Evolutionary conservation across 2,797 vertebrate species (phyloP).

Genomic region (Spinus pinus): DNA sequence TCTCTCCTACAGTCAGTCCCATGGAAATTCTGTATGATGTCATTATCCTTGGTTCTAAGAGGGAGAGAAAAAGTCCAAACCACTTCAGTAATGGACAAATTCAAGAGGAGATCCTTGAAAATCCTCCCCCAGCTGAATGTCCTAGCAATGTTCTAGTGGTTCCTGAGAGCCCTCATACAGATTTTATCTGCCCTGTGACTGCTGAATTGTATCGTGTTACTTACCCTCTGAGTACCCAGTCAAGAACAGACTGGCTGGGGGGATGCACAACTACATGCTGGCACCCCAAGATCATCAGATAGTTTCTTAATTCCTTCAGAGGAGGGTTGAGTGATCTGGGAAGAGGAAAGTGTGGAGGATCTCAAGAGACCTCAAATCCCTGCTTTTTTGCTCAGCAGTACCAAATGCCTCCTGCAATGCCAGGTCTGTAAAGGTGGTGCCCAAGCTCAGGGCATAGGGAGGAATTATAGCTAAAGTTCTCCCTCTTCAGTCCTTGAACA

Average conservation of each 20-base stretch:
- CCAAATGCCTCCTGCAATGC: not conserved
- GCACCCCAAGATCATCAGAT: not conserved
- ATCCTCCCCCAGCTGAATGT: not conserved
- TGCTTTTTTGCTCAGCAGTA: not conserved
- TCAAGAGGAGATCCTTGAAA: not conserved
- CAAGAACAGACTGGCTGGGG: not conserved
- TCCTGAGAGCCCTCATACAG: not conserved
- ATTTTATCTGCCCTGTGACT: not conserved
- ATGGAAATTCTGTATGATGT: not conserved
- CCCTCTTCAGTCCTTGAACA: constrained; percentile 1
- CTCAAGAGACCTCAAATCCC: not conserved
- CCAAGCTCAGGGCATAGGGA: not conserved
- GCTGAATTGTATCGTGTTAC: not conserved
- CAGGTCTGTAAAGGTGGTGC: not conserved
- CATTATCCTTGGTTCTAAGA: not conserved
- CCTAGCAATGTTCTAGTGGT: not conserved
- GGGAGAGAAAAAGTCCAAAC: not conserved
- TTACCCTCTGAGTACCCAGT: not conserved
- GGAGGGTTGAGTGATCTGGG: not conserved
- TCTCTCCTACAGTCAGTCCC: not conserved
- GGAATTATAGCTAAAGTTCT: constrained; percentile 19
- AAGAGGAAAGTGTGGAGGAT: not conserved
- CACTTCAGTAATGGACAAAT: not conserved
- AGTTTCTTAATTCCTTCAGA: not conserved
- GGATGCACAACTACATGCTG: not conserved